phyloP scores from a whole-genome alignment of 2,888 invertebrate species.

The Monopis laevigella region DNA sequence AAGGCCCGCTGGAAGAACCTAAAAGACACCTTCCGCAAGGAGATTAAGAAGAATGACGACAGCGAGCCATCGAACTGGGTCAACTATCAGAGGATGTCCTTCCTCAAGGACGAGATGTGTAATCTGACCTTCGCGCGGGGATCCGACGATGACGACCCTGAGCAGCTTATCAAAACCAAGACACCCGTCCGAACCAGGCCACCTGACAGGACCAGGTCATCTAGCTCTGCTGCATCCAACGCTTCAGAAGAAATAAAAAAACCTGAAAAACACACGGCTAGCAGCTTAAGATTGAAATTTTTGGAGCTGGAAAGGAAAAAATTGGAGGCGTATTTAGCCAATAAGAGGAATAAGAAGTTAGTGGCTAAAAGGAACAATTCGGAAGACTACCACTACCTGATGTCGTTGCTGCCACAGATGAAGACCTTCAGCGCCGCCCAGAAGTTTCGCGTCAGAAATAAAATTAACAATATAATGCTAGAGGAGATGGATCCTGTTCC shows the following conservation, averaged over 20 bases:
- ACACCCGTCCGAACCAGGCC: not conserved
- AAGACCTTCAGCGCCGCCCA: not conserved
- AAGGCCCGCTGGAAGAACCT: constrained; percentile 19
- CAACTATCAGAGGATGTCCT: not conserved
- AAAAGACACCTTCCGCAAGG: constrained; percentile 19
- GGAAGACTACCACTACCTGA: not conserved
- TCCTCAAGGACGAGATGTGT: not conserved
- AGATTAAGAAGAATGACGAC: constrained; percentile 4
- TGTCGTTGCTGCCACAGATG: not conserved
- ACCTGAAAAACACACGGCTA: not conserved
- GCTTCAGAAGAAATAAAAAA: not conserved
- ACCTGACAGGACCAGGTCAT: not conserved
- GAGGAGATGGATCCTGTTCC: not conserved
- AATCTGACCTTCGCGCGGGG: not conserved
- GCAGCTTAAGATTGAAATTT: not conserved
- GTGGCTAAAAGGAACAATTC: not conserved
- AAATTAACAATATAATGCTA: not conserved
- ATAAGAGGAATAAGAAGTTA: not conserved
- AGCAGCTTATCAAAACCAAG: too few species aligned
- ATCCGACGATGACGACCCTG: not conserved
- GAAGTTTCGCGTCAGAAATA: not conserved
- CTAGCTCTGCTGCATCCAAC: not conserved
- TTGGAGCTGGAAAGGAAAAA: not conserved
- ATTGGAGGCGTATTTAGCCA: not conserved
- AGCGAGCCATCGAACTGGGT: not conserved